Conservation (phyloP, 2,888 invertebrate genomes). For the Lasius platythorax region DNA sequence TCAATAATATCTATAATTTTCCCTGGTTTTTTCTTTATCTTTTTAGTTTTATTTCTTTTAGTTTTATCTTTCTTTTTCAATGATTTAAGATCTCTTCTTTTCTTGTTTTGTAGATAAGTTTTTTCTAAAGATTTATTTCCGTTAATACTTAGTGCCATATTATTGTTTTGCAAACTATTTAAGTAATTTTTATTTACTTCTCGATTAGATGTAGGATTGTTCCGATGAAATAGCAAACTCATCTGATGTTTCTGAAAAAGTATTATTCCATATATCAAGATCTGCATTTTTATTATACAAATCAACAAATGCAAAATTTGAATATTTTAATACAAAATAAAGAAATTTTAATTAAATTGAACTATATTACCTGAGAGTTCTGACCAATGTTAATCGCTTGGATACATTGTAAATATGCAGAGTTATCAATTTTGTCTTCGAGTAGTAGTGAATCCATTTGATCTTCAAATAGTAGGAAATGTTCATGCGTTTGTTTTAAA, state of each 20-base stretch:
- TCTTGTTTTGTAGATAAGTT: constrained; percentile 40
- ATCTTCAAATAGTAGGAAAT: constrained; percentile 76
- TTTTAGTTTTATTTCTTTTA: constrained; percentile 53
- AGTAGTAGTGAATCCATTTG: constrained; percentile 39
- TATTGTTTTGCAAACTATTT: constrained; percentile 15
- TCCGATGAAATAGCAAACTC: not conserved
- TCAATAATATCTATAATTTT: constrained; percentile 70
- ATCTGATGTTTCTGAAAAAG: constrained; percentile 27
- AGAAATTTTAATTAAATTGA: constrained; percentile 10
- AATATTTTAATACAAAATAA: not conserved
- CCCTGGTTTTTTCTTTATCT: constrained; percentile 69
- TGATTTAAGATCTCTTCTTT: constrained; percentile 52
- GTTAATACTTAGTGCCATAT: constrained; percentile 6
- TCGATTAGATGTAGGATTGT: constrained; percentile 12
- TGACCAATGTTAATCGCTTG: constrained; percentile 16
- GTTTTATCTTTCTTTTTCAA: constrained; percentile 56
- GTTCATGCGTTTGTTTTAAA: constrained; percentile 73
- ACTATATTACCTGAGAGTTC: constrained; percentile 57
- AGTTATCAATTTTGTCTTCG: constrained; percentile 56
- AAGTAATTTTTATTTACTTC: constrained; percentile 37
- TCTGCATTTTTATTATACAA: not conserved
- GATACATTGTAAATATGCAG: constrained; percentile 28
- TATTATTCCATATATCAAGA: constrained; percentile 15
- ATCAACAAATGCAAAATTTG: not conserved
- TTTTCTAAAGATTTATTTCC: constrained; percentile 26